Conservation (phyloP, 2,797 vertebrate genomes). For the Aratinga solstitialis region DNA sequence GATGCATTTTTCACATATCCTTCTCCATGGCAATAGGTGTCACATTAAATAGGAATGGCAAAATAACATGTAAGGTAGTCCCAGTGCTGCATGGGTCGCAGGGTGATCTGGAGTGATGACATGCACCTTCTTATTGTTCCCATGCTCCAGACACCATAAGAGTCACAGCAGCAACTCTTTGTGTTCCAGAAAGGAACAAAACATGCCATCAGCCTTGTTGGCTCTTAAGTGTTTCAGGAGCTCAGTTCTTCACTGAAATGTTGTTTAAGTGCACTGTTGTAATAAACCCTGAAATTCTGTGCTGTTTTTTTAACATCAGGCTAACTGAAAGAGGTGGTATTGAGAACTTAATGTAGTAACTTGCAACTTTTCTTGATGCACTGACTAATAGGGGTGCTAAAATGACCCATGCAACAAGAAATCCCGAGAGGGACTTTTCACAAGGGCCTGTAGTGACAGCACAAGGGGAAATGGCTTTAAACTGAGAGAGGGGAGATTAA, state of each 20-base stretch:
- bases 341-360: not conserved
- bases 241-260: not conserved
- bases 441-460: not conserved
- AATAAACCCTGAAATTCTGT: not conserved
- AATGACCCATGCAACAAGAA: not conserved
- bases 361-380: not conserved
- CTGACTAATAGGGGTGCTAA: not conserved
- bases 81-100: accelerated
- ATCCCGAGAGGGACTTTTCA: not conserved
- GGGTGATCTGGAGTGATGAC: not conserved
- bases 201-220: not conserved
- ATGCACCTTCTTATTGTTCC: no score
- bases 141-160: not conserved
- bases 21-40: not conserved
- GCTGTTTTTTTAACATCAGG: not conserved
- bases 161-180: not conserved
- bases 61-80: not conserved
- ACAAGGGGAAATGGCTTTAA: not conserved
- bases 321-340: not conserved
- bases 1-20: accelerated
- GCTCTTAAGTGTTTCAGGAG: not conserved
- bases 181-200: not conserved
- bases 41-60: accelerated
- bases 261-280: not conserved
- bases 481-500: not conserved